Base-by-base conservation (phyloP, 2,113 vertebrate species). In the Spermophilus dauricus region DNA sequence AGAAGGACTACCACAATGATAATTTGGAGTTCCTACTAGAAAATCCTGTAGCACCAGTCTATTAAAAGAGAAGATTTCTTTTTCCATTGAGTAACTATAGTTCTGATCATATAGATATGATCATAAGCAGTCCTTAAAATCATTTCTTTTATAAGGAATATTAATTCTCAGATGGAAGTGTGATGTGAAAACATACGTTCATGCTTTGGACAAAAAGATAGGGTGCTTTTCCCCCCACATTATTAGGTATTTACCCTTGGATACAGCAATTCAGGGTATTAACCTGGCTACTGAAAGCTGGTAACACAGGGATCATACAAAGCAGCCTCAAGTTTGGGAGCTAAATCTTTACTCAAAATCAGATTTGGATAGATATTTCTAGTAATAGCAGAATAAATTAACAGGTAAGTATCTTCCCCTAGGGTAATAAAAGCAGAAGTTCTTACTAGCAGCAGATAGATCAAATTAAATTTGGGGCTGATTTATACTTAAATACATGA, bases 181-280 rank as follows among this genome's bases (percentile, higher is more conserved):
- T 37, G 65, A 58, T 80, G 63, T 96, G 42, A 75, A 90, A 91
- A 96, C 56, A 94, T 30, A 83, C 65, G 53, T 14, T 77, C 18
- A n/a, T 11, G 37, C 11, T 96, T 84, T 61, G 37, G 28, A 30
- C 20, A 87, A 53, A 77, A 83, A 48, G 26, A 53, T 10, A 53
- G 22, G 67, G 78, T 70, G 56, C 0, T 56, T 61, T 16, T 14
- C 1, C 14, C 30, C 42, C 70, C 63, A 76, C 22, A 58, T 67
- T 61, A 28, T 82, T 45, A 83, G 70, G 86, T 5, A 51, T 53
- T 84, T 83, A 58, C 16, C 22, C 10, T 51, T 24, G 28, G 10
- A 86, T 67, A 67, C 42, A 51, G 32, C 8, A 69, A 65, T 17
- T 93, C 26, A 7, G 5, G 53, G 30, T 56, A 14, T 42, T 30